Evolutionary conservation across 2,888 invertebrate species (phyloP), one percentile per base, ranked within the genome.

Genomic region (Hirtodrosophila alboralis): DNA sequence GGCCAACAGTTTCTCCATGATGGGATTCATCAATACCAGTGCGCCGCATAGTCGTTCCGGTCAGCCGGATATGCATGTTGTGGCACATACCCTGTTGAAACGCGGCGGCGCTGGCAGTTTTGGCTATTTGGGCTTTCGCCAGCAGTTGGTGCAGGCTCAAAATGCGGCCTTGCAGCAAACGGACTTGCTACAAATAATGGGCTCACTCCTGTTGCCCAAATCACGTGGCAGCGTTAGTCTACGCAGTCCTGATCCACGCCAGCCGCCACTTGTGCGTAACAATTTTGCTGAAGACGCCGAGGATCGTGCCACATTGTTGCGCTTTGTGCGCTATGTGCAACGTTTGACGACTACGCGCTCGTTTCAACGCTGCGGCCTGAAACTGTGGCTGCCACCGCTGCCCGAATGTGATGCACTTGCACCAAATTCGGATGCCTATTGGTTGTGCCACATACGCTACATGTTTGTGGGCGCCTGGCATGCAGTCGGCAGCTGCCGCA

Each of bases 401-500:
- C 30, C 56, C 1, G 81, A 75, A 14, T 90, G 90, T 18, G 77
- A 90, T 3, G 16, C 52, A 0, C 31, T 67, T 0, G 30, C 64
- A 0, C 72, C 86, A 7, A 78, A 91, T 4, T 88, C 65, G 7
- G 90, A 92, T 36, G 86, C 85, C 0, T 94, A 93, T 84, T 93
- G 93, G 92, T 89, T 90, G 62, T 94, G 94, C 78, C 91, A 92
- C 30, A 91, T 92, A 4, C 90, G 91, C 10, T 90, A 92, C 61
- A 91, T 93, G 87, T 91, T 91, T 5, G 90, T 91, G 0, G 92
- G 93, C 1, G 85, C 92, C 21, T 95, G 94, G 88, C 95, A 95
- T 86, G 93, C 94, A 0, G 93, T 93, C 0, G 94, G 95, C 38
- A 95, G 94, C 0, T 93, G 92, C 41, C 93, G 93, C 88, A 95